Evolutionary conservation across 2,797 vertebrate genomes (phyloP).

Genomic region (Pangasius macronema): DNA sequence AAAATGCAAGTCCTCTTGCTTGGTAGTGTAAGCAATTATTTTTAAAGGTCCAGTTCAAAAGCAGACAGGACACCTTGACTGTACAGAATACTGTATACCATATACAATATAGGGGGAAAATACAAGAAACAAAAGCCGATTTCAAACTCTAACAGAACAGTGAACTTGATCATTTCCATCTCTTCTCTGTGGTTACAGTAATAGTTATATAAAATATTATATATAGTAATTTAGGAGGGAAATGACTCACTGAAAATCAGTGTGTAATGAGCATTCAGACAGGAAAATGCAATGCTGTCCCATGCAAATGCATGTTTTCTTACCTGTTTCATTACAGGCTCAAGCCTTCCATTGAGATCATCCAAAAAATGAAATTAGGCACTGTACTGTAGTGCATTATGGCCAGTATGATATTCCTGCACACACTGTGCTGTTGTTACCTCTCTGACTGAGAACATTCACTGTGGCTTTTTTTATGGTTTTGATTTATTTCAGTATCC

Average conservation of each 20-base stretch:
- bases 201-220: background rate
- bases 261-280: background rate
- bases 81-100: background rate
- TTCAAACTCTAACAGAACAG: background rate
- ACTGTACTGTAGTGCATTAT: background rate
- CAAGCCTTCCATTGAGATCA: background rate
- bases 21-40: background rate
- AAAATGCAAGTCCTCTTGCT: background rate
- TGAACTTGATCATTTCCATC: background rate
- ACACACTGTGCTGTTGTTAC: background rate
- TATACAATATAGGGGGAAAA: background rate
- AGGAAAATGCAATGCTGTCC: background rate
- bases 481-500: conserved; percentile 3
- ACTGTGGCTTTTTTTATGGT: background rate
- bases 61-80: background rate
- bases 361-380: conserved; percentile 1
- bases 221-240: background rate
- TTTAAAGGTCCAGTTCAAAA: background rate
- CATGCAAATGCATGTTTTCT: background rate
- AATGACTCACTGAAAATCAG: background rate
- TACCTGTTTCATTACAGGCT: background rate
- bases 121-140: background rate
- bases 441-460: background rate
- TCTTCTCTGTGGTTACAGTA: background rate
- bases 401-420: background rate